Conservation (phyloP, 2,888 invertebrate genomes). For the Epinotia nisella region DNA sequence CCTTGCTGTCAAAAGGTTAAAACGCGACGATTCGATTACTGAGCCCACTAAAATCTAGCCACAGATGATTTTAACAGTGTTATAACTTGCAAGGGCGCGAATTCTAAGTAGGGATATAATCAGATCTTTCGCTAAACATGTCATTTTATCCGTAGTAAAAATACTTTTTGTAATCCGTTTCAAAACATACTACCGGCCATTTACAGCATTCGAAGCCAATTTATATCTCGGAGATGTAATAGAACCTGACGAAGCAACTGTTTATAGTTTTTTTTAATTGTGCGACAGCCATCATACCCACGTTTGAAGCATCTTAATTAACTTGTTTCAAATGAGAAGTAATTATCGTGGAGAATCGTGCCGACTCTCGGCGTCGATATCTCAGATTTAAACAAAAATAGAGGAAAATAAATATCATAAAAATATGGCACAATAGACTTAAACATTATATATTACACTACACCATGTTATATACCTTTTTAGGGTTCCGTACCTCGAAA, state of each 20-base stretch:
- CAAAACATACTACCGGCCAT: not conserved
- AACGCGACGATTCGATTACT: too few species aligned
- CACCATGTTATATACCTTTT: too few species aligned
- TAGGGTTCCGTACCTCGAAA: too few species aligned
- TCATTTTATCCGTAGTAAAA: not conserved
- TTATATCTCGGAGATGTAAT: not conserved
- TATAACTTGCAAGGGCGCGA: too few species aligned
- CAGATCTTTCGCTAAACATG: too few species aligned
- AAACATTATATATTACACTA: too few species aligned
- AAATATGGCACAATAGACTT: too few species aligned
- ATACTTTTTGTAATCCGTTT: not conserved
- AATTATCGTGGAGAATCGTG: not conserved
- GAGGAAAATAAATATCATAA: too few species aligned
- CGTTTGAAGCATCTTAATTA: conserved; percentile 2
- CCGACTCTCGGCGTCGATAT: not conserved
- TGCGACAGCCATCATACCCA: not conserved
- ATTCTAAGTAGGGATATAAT: too few species aligned
- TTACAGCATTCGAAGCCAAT: not conserved
- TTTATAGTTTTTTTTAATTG: not conserved
- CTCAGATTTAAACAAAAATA: not conserved
- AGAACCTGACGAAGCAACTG: not conserved
- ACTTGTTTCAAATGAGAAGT: conserved; percentile 2
- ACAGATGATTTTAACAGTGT: too few species aligned
- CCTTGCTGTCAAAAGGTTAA: too few species aligned
- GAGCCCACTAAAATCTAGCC: too few species aligned